Evolutionary conservation across 2,888 invertebrate genomes (phyloP), one percentile per base, ranked within the genome.

Genomic region (Smittia sp.): DNA sequence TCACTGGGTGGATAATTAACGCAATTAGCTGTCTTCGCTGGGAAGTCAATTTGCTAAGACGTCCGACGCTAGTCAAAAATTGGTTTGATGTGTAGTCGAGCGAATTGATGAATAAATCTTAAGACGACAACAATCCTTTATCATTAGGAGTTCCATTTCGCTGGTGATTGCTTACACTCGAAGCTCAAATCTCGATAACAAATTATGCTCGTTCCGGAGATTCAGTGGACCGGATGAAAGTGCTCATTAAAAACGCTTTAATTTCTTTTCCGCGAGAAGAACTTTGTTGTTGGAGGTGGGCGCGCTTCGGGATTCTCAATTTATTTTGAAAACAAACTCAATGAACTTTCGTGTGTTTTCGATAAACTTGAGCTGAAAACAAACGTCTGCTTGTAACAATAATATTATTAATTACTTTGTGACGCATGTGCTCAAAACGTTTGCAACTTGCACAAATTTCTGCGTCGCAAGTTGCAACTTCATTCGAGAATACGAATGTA

Each of bases 1-100:
- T 62, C 72, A 72, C 38, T 72, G 72, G 62, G 72, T 72, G 72
- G 72, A 72, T 72, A 72, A 72, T 72, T 72, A 62, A 62, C 62
- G 32, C 62, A 72, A 72, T 72, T 72, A 72, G 52, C 52, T 70
- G 69, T 46, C 54, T n/a, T 52, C 18, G 41, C 69, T 70, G n/a
- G 13, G 20, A 22, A 18, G 24, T 46, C 58, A 58, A 22, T 13
- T n/a, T 22, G 3, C 32, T 32, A 32, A 32, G 46, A 11, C 46
- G 32, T 13, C 13, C 27, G 32, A 38, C 25, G 62, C 39, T 68
- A 41, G 22, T 25, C 27, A 69, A 54, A 72, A 72, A 72, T 72
- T 62, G 58, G 72, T 72, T 72, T 72, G 62, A 72, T 72, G 62
- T 72, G 32, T 52, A 52, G n/a, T 69, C 52, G 18, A 32, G 69